Conservation (phyloP, 92 coral and sea anemone species). For the Chrysogorgia sp. region DNA sequence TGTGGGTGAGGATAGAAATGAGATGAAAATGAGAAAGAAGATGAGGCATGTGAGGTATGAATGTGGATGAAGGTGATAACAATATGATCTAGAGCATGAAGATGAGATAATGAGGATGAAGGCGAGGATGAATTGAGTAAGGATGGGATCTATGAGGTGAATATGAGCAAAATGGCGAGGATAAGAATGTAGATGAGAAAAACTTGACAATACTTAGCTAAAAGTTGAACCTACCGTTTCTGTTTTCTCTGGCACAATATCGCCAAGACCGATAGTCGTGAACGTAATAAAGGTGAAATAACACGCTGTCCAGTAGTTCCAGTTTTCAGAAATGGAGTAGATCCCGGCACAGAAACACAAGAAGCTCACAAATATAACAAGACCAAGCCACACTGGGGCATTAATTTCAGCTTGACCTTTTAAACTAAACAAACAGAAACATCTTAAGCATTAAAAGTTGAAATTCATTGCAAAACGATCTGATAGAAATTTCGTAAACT, state of each 20-base stretch:
- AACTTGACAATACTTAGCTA: too few relatives aligned
- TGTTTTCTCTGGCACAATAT: conserved; percentile 75
- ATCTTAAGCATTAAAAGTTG: too few relatives aligned
- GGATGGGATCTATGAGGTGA: conserved; percentile 82
- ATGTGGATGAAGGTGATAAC: too few relatives aligned
- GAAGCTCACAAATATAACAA: conserved; percentile 77
- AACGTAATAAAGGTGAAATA: conserved; percentile 89
- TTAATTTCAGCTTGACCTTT: conserved; percentile 51
- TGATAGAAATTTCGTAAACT: too few relatives aligned
- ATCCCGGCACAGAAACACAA: conserved; percentile 74
- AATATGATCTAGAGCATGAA: too few relatives aligned
- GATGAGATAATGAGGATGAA: too few relatives aligned
- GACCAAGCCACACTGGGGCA: conserved; percentile 88
- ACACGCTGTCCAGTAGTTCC: conserved; percentile 91
- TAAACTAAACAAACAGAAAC: conserved; percentile 9
- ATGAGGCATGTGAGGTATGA: too few relatives aligned
- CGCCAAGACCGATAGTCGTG: conserved; percentile 94
- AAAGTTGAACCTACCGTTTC: conserved; percentile 62
- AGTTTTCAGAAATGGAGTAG: conserved; percentile 84
- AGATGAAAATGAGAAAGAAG: too few relatives aligned
- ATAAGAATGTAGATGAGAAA: too few relatives aligned
- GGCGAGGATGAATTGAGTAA: too few relatives aligned
- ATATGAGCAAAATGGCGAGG: not conserved
- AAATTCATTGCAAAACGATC: too few relatives aligned
- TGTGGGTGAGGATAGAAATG: too few relatives aligned